Conservation (phyloP, 1,140 invertebrate genomes). For the silkworm (Bombyx mori) region ASM3026992v2 NC_085118.1:9112501-9113000, state of each 20-base stretch:
- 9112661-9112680: conserved; percentile 60
- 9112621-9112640: conserved; percentile 30
- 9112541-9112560: too few relatives aligned
- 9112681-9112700: conserved; percentile 56
- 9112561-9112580: too few relatives aligned
- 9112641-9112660: conserved; percentile 52
- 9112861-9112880: conserved; percentile 29
- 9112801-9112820: conserved; percentile 20
- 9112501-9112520: conserved; percentile 60
- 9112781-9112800: conserved; percentile 21
- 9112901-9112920: conserved; percentile 33
- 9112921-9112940: too few relatives aligned
- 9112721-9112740: conserved; percentile 48
- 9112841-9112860: conserved; percentile 14
- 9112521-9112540: conserved; percentile 35
- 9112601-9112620: conserved; percentile 35
- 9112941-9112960: too few relatives aligned
- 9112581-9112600: too few relatives aligned
- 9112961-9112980: too few relatives aligned
- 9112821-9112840: conserved; percentile 27
- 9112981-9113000: too few relatives aligned
- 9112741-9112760: conserved; percentile 47
- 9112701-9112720: conserved; percentile 49
- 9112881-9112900: conserved; percentile 37
- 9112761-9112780: conserved; percentile 46